Conservation (phyloP, 2,888 invertebrate species). For the Drosophila picticornis region DNA sequence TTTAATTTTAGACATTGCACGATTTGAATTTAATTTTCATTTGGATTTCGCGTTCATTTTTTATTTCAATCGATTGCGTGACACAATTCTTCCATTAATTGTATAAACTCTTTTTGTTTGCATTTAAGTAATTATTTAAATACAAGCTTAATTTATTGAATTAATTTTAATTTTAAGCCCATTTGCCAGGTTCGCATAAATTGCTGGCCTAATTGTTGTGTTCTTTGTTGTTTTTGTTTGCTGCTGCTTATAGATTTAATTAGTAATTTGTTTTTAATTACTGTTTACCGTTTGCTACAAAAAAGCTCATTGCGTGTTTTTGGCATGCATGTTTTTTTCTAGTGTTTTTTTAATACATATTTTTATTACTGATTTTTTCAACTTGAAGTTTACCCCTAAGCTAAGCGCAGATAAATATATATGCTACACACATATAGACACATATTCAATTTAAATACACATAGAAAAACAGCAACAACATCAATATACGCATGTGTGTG, state of each 20-base stretch:
- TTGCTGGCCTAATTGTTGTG: conserved; percentile 23
- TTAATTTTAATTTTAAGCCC: conserved; percentile 53
- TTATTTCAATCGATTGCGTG: conserved; percentile 51
- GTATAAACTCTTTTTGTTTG: conserved; percentile 27
- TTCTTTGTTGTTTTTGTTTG: conserved; percentile 7
- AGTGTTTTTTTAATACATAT: conserved; percentile 19
- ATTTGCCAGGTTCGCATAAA: conserved; percentile 30
- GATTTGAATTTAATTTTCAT: conserved; percentile 39
- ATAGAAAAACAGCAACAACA: conserved; percentile 50
- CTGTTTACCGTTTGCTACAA: conserved; percentile 50
- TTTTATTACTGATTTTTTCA: conserved; percentile 5
- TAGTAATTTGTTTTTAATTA: conserved; percentile 44
- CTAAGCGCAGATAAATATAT: conserved; percentile 58
- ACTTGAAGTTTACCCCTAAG: conserved; percentile 23
- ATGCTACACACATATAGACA: conserved; percentile 63
- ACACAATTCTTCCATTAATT: conserved; percentile 38
- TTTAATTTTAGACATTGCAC: conserved; percentile 28
- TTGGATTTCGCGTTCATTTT: conserved; percentile 49
- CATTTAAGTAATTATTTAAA: conserved; percentile 43
- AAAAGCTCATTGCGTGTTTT: conserved; percentile 70
- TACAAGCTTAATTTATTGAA: conserved; percentile 67
- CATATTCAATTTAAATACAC: conserved; percentile 37
- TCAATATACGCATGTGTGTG: conserved; percentile 43
- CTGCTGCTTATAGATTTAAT: conserved; percentile 36
- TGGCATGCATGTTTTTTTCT: conserved; percentile 24